These are phyloP conservation scores for Prenolepis imparis DNA, from an alignment of 2,888 invertebrate genomes.

Conservation along the genomic window DNA sequence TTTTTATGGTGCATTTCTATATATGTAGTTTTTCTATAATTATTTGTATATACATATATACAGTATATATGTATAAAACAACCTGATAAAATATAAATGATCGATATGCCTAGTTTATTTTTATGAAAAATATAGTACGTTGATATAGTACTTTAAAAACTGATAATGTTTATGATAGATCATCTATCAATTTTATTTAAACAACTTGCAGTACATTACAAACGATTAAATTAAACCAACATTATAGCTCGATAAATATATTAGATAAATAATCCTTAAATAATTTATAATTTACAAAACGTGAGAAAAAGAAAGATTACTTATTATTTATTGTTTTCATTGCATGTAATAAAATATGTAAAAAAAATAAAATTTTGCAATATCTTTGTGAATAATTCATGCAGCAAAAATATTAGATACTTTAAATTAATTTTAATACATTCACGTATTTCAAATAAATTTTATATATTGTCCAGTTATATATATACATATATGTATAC, in stretches of 20 bases:
- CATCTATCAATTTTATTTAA: conserved; percentile 33
- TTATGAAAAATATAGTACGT: conserved; percentile 30
- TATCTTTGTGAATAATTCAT: not conserved
- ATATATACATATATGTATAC: too few species aligned
- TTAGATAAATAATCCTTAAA: conserved; percentile 13
- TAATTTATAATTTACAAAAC: not conserved
- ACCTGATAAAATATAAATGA: not conserved
- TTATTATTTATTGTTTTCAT: not conserved
- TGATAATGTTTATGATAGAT: conserved; percentile 31
- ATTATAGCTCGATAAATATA: not conserved
- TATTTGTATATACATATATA: not conserved
- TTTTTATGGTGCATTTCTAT: not conserved
- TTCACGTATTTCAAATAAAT: too few species aligned
- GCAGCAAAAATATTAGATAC: too few species aligned
- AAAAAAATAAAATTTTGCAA: not conserved
- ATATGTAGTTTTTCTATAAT: not conserved
- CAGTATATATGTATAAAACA: not conserved
- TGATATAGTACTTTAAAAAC: conserved; percentile 16
- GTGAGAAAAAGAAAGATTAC: not conserved
- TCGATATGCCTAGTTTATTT: not conserved
- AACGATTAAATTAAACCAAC: not conserved
- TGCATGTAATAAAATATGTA: not conserved
- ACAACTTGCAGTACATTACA: not conserved
- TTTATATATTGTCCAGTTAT: too few species aligned
- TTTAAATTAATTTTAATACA: too few species aligned